phyloP scores from a whole-genome alignment of 2,113 vertebrate species.

The Pteruthius melanotis region DNA sequence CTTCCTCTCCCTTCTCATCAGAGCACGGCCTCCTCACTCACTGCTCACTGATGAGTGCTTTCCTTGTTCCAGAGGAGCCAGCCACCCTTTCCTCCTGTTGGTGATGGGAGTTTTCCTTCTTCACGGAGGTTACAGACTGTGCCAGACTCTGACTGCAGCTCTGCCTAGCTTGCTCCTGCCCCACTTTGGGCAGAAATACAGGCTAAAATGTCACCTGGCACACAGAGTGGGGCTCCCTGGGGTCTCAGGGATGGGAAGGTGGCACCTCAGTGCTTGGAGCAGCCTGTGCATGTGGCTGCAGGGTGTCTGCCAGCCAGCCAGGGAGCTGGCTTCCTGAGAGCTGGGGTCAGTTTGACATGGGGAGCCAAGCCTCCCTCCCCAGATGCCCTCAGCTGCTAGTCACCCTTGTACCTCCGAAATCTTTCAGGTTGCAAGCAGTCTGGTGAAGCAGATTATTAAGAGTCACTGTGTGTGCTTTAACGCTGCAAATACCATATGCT shows the following conservation, averaged over 20 bases:
- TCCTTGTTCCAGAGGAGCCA: neutral
- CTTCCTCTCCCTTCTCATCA: neutral
- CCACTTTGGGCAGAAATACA: neutral
- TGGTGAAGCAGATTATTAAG: neutral
- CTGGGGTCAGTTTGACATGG: neutral
- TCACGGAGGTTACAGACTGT: accelerated
- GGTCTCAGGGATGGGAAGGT: accelerated
- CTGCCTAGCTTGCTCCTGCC: neutral
- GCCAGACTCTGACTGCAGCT: neutral
- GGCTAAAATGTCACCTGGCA: neutral
- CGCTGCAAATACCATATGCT: neutral
- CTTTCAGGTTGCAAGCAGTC: neutral
- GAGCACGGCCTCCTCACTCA: accelerated
- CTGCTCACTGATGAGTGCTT: accelerated
- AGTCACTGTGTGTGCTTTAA: neutral
- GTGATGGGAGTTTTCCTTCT: accelerated
- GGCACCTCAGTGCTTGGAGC: accelerated
- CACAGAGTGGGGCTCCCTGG: neutral
- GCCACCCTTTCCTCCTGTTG: neutral
- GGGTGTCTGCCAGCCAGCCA: too few relatives aligned
- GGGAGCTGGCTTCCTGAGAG: neutral
- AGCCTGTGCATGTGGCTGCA: neutral
- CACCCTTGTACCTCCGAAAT: neutral
- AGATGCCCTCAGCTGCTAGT: neutral
- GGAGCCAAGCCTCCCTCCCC: neutral